Conservation (phyloP, 2,888 invertebrate genomes). For the Erynnis tages region DNA sequence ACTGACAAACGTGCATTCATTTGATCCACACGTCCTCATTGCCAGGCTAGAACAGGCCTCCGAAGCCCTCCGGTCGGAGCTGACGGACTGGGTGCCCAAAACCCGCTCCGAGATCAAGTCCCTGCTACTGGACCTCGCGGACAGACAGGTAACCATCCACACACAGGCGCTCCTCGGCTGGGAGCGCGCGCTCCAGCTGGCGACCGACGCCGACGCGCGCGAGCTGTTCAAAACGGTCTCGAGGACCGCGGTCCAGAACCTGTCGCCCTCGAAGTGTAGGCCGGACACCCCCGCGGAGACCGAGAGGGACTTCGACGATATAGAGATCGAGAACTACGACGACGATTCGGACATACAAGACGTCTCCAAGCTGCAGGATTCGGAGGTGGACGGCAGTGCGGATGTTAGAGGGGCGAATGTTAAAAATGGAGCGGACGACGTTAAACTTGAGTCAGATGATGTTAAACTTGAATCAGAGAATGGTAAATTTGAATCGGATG, state of each 20-base stretch:
- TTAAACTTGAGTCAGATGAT: no score
- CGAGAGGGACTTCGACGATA: conserved; percentile 55
- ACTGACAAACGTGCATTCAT: no score
- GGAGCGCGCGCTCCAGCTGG: conserved; percentile 60
- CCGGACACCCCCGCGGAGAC: conserved; percentile 49
- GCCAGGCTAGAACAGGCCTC: conserved; percentile 67
- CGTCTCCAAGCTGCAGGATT: background rate
- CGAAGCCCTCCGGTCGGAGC: conserved; percentile 64
- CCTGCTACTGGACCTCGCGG: conserved; percentile 57
- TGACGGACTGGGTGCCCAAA: conserved; percentile 67
- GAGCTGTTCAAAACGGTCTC: conserved; percentile 72
- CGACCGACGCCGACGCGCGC: conserved; percentile 48
- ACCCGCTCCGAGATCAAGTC: conserved; percentile 58
- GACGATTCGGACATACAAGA: conserved; percentile 37
- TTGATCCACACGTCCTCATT: no score
- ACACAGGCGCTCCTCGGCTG: conserved; percentile 55
- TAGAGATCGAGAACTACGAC: conserved; percentile 41
- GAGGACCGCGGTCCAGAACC: conserved; percentile 61
- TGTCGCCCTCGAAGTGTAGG: conserved; percentile 56
- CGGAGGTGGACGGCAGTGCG: background rate
- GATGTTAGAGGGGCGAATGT: background rate
- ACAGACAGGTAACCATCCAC: conserved; percentile 55
- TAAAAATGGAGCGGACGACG: background rate
- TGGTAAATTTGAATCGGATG: no score
- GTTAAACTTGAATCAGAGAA: background rate